A percentile compares a stretch with the other conserved stretches of the same genome.
Conservation (phyloP, 2,888 invertebrate species). For the Plagodis dolabraria region DNA sequence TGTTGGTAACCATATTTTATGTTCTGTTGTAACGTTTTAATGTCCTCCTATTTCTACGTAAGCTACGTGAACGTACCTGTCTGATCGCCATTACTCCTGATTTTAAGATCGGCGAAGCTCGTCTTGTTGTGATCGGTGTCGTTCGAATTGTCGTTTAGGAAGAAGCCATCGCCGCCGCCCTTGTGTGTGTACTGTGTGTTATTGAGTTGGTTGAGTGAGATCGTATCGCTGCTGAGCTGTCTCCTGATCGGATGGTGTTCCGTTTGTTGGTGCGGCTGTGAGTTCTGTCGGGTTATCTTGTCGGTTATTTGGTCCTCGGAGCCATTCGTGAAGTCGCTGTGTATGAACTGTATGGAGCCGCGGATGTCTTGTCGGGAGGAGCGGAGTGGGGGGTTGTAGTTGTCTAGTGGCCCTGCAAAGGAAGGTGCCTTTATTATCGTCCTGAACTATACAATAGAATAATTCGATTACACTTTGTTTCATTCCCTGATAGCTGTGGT, state of each 20-base stretch:
- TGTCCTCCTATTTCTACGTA: constrained; percentile 42
- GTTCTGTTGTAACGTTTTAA: constrained; percentile 7
- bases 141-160: constrained; percentile 79
- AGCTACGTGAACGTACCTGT: constrained; percentile 59
- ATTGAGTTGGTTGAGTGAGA: constrained; percentile 14
- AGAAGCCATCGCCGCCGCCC: constrained; percentile 78
- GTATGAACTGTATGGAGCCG: constrained; percentile 88
- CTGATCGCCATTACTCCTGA: constrained; percentile 80
- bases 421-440: not conserved
- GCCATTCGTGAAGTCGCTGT: constrained; percentile 83
- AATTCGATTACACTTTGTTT: no score
- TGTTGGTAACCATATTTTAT: not conserved
- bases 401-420: constrained; percentile 77
- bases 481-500: no score
- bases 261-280: constrained; percentile 41
- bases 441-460: no score
- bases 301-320: constrained; percentile 53
- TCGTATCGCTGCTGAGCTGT: constrained; percentile 31
- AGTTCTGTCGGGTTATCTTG: constrained; percentile 85
- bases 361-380: constrained; percentile 91
- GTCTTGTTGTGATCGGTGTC: constrained; percentile 85
- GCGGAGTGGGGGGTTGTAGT: constrained; percentile 88
- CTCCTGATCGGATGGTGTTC: constrained; percentile 47
- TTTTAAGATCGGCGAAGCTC: constrained; percentile 90
- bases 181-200: constrained; percentile 53